Evolutionary conservation across 1,140 invertebrate genomes (phyloP).

Genomic region (Druon quercuslanigerum): DNA sequence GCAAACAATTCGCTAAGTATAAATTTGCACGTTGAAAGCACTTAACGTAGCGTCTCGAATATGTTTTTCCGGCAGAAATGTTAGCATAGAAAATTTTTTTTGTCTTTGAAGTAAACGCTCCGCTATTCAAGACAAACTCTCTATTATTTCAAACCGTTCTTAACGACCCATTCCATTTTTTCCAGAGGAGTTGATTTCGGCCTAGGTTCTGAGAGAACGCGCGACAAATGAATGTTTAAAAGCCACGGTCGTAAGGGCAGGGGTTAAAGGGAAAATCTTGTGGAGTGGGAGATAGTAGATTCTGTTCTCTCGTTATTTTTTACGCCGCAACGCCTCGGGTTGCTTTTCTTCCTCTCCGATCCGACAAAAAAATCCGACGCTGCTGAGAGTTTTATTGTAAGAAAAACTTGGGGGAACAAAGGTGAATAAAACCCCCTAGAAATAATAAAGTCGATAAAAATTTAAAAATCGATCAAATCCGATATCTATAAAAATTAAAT

Average conservation of each 20-base stretch:
- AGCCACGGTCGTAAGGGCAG: slow-evolving; percentile 1
- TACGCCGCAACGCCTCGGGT: background rate
- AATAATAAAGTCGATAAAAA: background rate
- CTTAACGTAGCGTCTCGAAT: too few relatives aligned
- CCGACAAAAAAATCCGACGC: background rate
- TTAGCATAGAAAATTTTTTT: too few relatives aligned
- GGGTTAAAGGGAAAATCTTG: background rate
- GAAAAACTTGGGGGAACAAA: background rate
- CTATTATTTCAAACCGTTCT: background rate
- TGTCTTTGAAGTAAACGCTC: too few relatives aligned
- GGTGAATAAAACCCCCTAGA: background rate
- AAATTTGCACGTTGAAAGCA: too few relatives aligned
- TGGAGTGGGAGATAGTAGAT: background rate
- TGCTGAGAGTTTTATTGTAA: slow-evolving; percentile 16
- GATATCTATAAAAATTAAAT: background rate
- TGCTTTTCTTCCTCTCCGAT: background rate
- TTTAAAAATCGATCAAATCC: background rate
- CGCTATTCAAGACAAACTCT: background rate
- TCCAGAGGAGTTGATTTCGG: background rate
- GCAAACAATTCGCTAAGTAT: too few relatives aligned
- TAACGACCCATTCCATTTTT: background rate
- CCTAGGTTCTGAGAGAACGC: background rate
- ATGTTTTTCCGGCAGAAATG: too few relatives aligned
- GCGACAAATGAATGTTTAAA: slow-evolving; percentile 28
- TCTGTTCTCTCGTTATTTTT: slow-evolving; percentile 27